These are phyloP conservation scores for Lutjanus argentimaculatus DNA, from an alignment of 2,797 vertebrate genomes.

Conservation along the genomic window DNA sequence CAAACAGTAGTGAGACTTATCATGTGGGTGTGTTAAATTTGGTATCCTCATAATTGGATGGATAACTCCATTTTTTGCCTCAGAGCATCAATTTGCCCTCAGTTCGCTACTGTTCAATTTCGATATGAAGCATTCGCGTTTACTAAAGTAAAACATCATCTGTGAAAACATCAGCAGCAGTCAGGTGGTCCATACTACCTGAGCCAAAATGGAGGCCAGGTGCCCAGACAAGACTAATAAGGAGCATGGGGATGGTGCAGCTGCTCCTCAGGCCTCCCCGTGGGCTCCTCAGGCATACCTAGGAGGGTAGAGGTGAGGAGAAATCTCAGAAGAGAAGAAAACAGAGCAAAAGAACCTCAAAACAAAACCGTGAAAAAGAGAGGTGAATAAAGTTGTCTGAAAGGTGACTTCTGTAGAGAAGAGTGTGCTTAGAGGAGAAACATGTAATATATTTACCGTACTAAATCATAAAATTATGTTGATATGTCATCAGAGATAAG, in stretches of 20 bases:
- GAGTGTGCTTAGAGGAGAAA: not conserved
- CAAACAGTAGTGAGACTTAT: conserved; percentile 10
- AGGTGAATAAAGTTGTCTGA: conserved; percentile 21
- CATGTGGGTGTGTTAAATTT: conserved; percentile 17
- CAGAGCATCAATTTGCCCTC: conserved; percentile 21
- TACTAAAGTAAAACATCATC: conserved; percentile 25
- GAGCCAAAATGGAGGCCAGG: conserved; percentile 62
- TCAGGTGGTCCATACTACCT: conserved; percentile 55
- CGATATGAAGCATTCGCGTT: conserved; percentile 29
- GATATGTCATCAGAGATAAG: too few species aligned
- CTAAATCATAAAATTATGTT: too few species aligned
- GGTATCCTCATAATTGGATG: conserved; percentile 22
- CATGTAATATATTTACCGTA: too few species aligned
- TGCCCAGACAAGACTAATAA: conserved; percentile 66
- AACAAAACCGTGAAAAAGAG: conserved; percentile 34
- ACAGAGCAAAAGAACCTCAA: conserved; percentile 9
- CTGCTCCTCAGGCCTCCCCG: conserved; percentile 56
- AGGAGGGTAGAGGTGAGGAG: conserved; percentile 49
- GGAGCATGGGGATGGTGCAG: conserved; percentile 65
- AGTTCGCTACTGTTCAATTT: conserved; percentile 22
- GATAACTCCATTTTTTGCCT: conserved; percentile 19
- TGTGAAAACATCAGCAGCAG: conserved; percentile 32
- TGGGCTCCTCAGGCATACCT: conserved; percentile 52
- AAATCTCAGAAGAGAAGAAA: conserved; percentile 40
- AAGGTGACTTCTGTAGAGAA: conserved; percentile 26